Conservation (phyloP, 2,888 invertebrate genomes). For the Drosophila macrospina region DNA sequence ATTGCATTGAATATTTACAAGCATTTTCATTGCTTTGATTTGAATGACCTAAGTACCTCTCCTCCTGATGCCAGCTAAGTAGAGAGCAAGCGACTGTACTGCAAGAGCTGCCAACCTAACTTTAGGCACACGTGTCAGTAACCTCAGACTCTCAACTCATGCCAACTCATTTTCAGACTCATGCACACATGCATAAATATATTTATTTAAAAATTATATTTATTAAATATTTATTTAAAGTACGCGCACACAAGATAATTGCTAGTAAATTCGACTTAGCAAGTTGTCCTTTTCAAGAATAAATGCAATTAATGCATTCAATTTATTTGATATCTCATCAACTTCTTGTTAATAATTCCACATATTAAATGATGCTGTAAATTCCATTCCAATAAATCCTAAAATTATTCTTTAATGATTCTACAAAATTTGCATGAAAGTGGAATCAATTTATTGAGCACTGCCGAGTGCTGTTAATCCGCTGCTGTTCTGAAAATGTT, state of each 20-base stretch:
- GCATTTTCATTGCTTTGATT: slow-evolving; percentile 83
- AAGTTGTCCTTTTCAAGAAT: too few relatives aligned
- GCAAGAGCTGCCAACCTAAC: slow-evolving; percentile 65
- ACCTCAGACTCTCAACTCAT: slow-evolving; percentile 40
- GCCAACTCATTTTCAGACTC: slow-evolving; percentile 31
- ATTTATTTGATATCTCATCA: too few relatives aligned
- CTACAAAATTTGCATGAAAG: neutral
- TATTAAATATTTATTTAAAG: neutral
- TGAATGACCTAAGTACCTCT: slow-evolving; percentile 60
- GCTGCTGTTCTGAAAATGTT: slow-evolving; percentile 8
- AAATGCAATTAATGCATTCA: too few relatives aligned
- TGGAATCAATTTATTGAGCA: neutral
- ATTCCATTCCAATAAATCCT: too few relatives aligned
- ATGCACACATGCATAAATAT: slow-evolving; percentile 7
- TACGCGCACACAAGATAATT: slow-evolving; percentile 53
- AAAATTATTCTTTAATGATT: neutral
- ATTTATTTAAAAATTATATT: neutral
- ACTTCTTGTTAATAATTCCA: too few relatives aligned
- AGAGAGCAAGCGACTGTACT: slow-evolving; percentile 63
- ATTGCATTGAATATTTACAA: slow-evolving; percentile 81
- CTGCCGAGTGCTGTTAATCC: neutral
- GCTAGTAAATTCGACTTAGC: too few relatives aligned
- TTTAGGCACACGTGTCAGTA: slow-evolving; percentile 53
- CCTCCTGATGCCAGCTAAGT: slow-evolving; percentile 15
- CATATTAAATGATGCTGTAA: too few relatives aligned